phyloP scores from a whole-genome alignment of 1,140 invertebrate genomes.

The Eubasilissa regina region DNA sequence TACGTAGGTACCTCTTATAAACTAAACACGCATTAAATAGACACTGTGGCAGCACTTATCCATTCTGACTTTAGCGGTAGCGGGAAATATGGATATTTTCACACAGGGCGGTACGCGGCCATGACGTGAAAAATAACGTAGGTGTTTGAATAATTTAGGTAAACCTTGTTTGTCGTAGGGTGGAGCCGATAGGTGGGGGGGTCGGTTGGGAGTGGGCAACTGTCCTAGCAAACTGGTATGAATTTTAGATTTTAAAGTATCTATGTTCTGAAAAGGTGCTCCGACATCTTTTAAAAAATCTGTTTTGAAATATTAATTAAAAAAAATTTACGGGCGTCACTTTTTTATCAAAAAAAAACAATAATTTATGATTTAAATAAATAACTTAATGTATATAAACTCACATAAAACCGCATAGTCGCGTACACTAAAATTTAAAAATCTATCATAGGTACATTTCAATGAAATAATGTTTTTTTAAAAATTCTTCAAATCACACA shows the following conservation, averaged over 20 bases:
- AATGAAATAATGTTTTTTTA: too few relatives aligned
- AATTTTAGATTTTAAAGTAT: constrained; percentile 44
- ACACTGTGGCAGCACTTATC: neutral
- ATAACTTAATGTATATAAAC: too few relatives aligned
- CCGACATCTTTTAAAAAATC: neutral
- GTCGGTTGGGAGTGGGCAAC: constrained; percentile 26
- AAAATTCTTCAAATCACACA: too few relatives aligned
- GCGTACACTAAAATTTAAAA: too few relatives aligned
- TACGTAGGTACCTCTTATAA: neutral
- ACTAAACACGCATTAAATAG: constrained; percentile 27
- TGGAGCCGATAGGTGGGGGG: neutral
- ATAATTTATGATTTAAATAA: too few relatives aligned
- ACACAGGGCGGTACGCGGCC: constrained; percentile 3
- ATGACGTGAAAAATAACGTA: constrained; percentile 50
- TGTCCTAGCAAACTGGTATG: constrained; percentile 46
- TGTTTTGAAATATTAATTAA: too few relatives aligned
- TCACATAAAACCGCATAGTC: too few relatives aligned
- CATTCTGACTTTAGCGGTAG: constrained; percentile 7
- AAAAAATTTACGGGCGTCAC: too few relatives aligned
- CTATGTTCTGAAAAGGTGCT: constrained; percentile 6
- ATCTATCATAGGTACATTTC: too few relatives aligned
- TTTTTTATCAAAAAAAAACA: too few relatives aligned
- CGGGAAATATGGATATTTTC: constrained; percentile 15
- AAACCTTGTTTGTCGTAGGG: constrained; percentile 46
- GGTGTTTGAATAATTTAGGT: constrained; percentile 54